Conservation (phyloP, 2,888 invertebrate species). For the Hetaerina titia region DNA sequence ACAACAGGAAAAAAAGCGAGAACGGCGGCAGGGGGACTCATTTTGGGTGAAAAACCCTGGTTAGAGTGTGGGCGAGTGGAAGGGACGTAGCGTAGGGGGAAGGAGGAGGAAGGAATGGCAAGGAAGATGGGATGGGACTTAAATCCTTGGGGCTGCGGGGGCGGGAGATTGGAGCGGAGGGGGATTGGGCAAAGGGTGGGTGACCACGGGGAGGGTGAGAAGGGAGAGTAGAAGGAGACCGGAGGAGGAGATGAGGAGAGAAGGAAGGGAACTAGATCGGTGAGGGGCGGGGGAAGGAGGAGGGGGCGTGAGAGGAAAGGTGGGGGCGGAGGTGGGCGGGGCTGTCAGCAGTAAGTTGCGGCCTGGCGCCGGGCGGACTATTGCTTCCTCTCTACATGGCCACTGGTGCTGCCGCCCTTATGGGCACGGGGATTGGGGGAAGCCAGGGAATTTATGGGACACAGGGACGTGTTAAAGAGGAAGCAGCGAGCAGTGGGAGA, state of each 20-base stretch:
- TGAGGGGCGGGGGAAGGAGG: background rate
- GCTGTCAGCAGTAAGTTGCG: conserved; percentile 67
- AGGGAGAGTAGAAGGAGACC: background rate
- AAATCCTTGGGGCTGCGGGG: background rate
- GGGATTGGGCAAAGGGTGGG: background rate
- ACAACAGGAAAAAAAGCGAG: background rate
- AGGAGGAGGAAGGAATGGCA: background rate
- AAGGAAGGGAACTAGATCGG: background rate
- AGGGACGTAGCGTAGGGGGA: background rate
- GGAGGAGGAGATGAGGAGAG: background rate
- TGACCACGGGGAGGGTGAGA: background rate
- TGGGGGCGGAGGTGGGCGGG: conserved; percentile 10
- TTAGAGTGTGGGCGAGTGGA: background rate
- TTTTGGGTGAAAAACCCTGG: background rate
- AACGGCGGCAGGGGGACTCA: background rate
- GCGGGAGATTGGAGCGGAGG: background rate
- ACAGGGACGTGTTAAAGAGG: conserved; percentile 57
- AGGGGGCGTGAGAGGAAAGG: background rate
- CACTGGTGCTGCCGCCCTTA: conserved; percentile 35
- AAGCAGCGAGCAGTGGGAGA: conserved; percentile 50
- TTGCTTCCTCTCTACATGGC: conserved; percentile 44
- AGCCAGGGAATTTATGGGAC: conserved; percentile 6
- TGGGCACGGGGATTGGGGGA: conserved; percentile 21
- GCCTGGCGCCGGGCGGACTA: conserved; percentile 50
- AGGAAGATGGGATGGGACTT: background rate